A percentile compares a stretch with the other conserved stretches of the same genome.
Conservation (phyloP, 2,888 invertebrate genomes). For the Linhomoeus sp. region DNA sequence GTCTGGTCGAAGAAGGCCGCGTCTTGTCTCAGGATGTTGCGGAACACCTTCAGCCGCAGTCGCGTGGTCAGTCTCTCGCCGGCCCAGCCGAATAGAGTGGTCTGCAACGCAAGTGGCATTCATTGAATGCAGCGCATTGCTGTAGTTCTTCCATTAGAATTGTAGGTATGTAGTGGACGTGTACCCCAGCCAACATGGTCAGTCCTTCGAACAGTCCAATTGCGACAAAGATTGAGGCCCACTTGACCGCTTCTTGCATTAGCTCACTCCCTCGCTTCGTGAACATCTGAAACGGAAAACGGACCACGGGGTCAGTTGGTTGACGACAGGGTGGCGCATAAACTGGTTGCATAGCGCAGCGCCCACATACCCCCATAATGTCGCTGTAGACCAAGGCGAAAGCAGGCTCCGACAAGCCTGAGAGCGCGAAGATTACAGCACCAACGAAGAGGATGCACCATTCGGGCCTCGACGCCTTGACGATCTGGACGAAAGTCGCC, state of each 20-base stretch:
- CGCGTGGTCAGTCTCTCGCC: slow-evolving; percentile 20
- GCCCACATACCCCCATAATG: no score
- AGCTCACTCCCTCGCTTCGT: slow-evolving; percentile 23
- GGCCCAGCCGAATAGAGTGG: slow-evolving; percentile 18
- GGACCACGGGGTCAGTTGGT: no score
- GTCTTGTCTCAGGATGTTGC: slow-evolving; percentile 26
- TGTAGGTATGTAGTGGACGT: neutral
- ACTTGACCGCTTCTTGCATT: slow-evolving; percentile 24
- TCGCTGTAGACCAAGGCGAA: no score
- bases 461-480: slow-evolving; percentile 25
- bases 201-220: slow-evolving; percentile 28
- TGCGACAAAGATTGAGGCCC: slow-evolving; percentile 33
- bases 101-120: no score
- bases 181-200: slow-evolving; percentile 21
- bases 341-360: no score
- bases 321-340: no score
- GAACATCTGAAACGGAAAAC: slow-evolving; percentile 32
- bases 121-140: no score
- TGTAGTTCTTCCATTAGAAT: neutral
- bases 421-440: slow-evolving; percentile 21
- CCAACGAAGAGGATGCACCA: slow-evolving; percentile 27
- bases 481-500: slow-evolving; percentile 10
- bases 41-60: slow-evolving; percentile 26
- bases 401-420: no score
- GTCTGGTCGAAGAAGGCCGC: slow-evolving; percentile 28